A percentile compares a stretch with the other conserved stretches of the same genome.
phyloP scores from a whole-genome alignment of 2,797 vertebrate genomes.

The Lutra lutra region DNA sequence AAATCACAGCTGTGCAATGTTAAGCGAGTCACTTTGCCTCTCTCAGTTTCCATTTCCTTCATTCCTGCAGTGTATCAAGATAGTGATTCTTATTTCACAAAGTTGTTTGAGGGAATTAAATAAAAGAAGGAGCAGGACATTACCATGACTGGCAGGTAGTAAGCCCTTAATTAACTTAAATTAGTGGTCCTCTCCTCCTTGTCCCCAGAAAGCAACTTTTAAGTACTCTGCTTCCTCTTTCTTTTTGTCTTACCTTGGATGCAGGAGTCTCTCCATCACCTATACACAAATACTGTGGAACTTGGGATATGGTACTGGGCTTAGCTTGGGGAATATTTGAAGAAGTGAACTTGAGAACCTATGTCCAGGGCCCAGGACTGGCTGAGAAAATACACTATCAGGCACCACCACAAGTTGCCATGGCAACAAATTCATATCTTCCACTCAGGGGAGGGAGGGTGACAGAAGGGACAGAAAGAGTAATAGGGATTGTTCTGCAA shows the following conservation, averaged over 20 bases:
- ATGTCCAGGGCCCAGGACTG: conserved; percentile 57
- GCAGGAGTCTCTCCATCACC: not conserved
- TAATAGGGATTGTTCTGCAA: not conserved
- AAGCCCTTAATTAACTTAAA: conserved; percentile 47
- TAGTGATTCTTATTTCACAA: conserved; percentile 30
- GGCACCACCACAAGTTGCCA: conserved; percentile 5
- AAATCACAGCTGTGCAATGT: not conserved
- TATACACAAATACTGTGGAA: not conserved
- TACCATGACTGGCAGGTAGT: not conserved
- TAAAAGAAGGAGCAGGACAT: not conserved
- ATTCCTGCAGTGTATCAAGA: not conserved
- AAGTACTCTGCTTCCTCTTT: not conserved
- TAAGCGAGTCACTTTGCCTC: conserved; percentile 24
- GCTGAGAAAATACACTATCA: conserved; percentile 2
- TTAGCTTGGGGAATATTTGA: conserved; percentile 53
- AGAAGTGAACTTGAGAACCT: conserved; percentile 44
- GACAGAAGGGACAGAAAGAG: not conserved
- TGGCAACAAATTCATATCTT: conserved; percentile 49
- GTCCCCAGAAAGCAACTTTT: not conserved
- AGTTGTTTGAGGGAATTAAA: conserved; percentile 5
- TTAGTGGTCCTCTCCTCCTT: not conserved
- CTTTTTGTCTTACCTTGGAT: conserved; percentile 19
- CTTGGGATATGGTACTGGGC: not conserved
- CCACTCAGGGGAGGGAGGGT: not conserved
- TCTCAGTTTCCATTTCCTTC: conserved; percentile 13